A percentile compares a stretch with the other conserved stretches of the same genome.
Evolutionary conservation across 2,113 vertebrate genomes (phyloP).

Genomic region (Zosterops hypoxanthus): DNA sequence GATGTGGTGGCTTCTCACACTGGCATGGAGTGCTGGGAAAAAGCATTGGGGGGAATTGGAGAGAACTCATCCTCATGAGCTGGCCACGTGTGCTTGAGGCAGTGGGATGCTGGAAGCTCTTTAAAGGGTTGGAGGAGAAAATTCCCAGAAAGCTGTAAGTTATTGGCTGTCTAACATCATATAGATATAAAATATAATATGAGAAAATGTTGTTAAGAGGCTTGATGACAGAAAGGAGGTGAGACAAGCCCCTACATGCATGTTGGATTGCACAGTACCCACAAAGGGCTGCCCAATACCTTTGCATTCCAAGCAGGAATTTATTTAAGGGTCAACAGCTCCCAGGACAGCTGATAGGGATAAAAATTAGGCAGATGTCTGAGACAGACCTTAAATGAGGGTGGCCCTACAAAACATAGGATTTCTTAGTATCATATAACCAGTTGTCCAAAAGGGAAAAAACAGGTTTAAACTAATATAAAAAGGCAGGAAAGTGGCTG

Average conservation of each 20-base stretch:
- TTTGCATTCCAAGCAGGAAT: background rate
- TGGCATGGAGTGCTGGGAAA: rapidly evolving
- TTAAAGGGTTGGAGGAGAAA: background rate
- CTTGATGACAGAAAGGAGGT: background rate
- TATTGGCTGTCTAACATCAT: background rate
- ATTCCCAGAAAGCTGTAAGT: background rate
- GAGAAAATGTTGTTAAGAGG: background rate
- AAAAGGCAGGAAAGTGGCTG: background rate
- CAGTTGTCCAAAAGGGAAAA: background rate
- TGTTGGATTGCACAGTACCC: background rate
- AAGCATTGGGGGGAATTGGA: background rate
- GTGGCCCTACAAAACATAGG: rapidly evolving
- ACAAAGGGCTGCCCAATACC: background rate
- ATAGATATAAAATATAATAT: background rate
- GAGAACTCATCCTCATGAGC: background rate
- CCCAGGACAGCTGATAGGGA: background rate
- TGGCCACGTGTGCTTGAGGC: background rate
- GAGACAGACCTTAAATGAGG: background rate
- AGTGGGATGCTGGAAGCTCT: background rate
- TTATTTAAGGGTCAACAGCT: background rate
- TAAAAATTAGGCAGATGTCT: background rate
- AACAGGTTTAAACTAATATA: background rate
- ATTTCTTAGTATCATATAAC: background rate
- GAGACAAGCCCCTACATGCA: background rate
- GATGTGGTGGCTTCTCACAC: background rate